phyloP scores from a whole-genome alignment of 2,113 vertebrate species.

The Gasterosteus nipponicus region DNA sequence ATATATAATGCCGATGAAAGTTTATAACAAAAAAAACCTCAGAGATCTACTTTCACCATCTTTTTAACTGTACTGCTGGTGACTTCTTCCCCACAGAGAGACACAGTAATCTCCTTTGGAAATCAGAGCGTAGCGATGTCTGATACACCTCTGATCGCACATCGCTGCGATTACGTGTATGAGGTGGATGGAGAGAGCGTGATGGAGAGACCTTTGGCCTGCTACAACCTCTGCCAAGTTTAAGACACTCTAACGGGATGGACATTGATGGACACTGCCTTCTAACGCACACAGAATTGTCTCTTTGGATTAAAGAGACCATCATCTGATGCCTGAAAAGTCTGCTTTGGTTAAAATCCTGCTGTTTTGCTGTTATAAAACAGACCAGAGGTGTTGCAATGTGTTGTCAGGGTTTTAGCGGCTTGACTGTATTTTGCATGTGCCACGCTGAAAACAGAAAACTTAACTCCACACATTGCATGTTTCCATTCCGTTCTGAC shows the following conservation, averaged over 20 bases:
- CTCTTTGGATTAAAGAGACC: slow-evolving; percentile 14
- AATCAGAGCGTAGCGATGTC: slow-evolving; percentile 73
- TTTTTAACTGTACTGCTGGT: neutral
- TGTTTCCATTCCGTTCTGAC: slow-evolving; percentile 9
- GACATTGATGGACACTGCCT: slow-evolving; percentile 48
- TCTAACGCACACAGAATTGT: slow-evolving; percentile 38
- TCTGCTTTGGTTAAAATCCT: neutral
- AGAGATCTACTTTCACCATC: neutral
- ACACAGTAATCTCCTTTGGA: slow-evolving; percentile 79
- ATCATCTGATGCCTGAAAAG: neutral
- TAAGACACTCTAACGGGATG: slow-evolving; percentile 34
- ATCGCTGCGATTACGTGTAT: slow-evolving; percentile 78
- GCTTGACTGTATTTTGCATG: slow-evolving; percentile 34
- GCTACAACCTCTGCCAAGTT: slow-evolving; percentile 85
- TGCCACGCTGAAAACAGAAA: slow-evolving; percentile 60
- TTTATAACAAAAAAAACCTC: neutral
- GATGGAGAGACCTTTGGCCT: slow-evolving; percentile 72
- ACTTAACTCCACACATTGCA: slow-evolving; percentile 37
- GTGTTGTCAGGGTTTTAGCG: slow-evolving; percentile 12
- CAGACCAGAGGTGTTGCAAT: neutral
- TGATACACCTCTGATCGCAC: slow-evolving; percentile 71
- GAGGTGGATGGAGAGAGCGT: slow-evolving; percentile 82
- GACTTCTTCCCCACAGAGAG: slow-evolving; percentile 51
- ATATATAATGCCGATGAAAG: too few relatives aligned
- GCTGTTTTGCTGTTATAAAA: neutral